A percentile compares a stretch with the other conserved stretches of the same genome.
These are phyloP conservation scores for Symphodus melops DNA, from an alignment of 2,113 vertebrate species.

Conservation along the genomic window DNA sequence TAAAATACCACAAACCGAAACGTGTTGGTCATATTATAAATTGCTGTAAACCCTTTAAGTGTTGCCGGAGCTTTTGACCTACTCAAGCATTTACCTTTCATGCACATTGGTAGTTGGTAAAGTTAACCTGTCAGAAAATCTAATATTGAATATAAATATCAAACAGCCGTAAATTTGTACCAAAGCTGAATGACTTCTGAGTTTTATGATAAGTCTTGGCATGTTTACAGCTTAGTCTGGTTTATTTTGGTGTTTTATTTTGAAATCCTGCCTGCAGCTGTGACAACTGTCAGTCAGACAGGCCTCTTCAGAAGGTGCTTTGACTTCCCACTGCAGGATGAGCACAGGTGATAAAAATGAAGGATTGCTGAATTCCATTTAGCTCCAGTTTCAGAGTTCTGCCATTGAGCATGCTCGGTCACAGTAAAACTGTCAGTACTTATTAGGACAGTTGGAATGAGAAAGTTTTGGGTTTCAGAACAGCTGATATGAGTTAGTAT, in stretches of 20 bases:
- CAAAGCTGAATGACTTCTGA: slow-evolving; percentile 1
- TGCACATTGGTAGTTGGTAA: too few relatives aligned
- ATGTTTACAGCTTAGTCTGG: slow-evolving; percentile 8
- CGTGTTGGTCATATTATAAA: too few relatives aligned
- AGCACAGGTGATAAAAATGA: slow-evolving; percentile 10
- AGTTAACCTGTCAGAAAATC: too few relatives aligned
- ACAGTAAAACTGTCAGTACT: not conserved
- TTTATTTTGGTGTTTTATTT: slow-evolving; percentile 11
- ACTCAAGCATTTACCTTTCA: too few relatives aligned
- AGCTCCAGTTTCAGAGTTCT: slow-evolving; percentile 4
- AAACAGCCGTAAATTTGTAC: not conserved
- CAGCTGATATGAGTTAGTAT: slow-evolving; percentile 10
- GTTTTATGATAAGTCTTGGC: not conserved
- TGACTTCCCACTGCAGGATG: slow-evolving; percentile 9
- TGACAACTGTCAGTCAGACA: slow-evolving; percentile 47
- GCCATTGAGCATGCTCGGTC: not conserved
- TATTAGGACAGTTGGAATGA: not conserved
- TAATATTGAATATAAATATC: not conserved
- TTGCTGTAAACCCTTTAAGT: too few relatives aligned
- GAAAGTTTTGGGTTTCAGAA: slow-evolving; percentile 1
- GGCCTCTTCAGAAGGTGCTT: slow-evolving; percentile 1
- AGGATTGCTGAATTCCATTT: slow-evolving; percentile 14
- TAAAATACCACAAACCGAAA: too few relatives aligned
- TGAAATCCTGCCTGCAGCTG: not conserved
- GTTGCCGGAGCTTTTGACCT: too few relatives aligned